phyloP scores from a whole-genome alignment of 1,140 invertebrate genomes.

The Eumaeus atala region DNA sequence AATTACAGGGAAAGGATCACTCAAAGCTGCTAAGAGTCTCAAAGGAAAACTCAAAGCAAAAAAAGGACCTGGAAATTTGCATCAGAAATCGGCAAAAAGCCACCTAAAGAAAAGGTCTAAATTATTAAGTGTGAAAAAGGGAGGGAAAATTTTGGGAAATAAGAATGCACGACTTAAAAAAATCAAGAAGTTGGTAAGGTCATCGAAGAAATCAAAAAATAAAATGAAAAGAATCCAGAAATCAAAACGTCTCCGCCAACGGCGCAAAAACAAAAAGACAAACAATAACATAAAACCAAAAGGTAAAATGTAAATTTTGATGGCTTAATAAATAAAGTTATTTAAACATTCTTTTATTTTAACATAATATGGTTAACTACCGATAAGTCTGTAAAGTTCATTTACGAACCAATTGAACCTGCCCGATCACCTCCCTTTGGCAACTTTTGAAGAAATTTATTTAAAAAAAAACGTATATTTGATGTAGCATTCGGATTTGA shows the following conservation, averaged over 20 bases:
- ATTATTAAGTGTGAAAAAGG: too few relatives aligned
- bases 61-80: not conserved
- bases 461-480: too few relatives aligned
- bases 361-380: not conserved
- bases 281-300: conserved; percentile 13
- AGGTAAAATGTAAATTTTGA: conserved; percentile 6
- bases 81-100: conserved; percentile 9
- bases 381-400: too few relatives aligned
- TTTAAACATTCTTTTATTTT: conserved; percentile 5
- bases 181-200: conserved; percentile 9
- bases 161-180: too few relatives aligned
- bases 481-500: too few relatives aligned
- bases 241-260: not conserved
- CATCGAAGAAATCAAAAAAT: conserved; percentile 4
- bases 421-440: too few relatives aligned
- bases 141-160: too few relatives aligned
- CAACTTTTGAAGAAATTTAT: too few relatives aligned
- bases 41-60: not conserved
- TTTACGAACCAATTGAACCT: too few relatives aligned
- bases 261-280: not conserved
- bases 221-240: conserved; percentile 11
- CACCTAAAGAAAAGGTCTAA: too few relatives aligned
- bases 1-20: not conserved
- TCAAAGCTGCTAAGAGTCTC: not conserved
- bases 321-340: conserved; percentile 19